Conservation (phyloP, 2,888 invertebrate genomes). For the Phaonia tiefii region DNA sequence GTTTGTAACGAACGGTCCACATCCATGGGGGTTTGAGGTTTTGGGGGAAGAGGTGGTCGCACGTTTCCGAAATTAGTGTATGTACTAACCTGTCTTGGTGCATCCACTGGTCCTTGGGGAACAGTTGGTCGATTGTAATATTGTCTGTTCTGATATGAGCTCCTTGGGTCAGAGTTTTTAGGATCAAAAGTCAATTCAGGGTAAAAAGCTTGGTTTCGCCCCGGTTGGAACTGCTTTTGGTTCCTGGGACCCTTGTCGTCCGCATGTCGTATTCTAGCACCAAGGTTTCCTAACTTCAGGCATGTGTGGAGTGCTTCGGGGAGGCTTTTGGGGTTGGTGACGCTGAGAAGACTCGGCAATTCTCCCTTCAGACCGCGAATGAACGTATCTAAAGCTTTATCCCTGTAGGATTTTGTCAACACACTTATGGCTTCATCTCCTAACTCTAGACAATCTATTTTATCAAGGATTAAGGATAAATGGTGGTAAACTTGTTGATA, state of each 20-base stretch:
- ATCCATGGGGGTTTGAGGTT: slow-evolving; percentile 21
- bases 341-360: slow-evolving; percentile 35
- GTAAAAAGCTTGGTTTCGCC: no score
- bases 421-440: background rate
- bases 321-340: slow-evolving; percentile 41
- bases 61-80: no score
- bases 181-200: no score
- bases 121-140: background rate
- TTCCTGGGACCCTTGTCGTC: background rate
- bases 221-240: no score
- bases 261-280: slow-evolving; percentile 38
- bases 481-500: no score
- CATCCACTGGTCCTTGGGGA: background rate
- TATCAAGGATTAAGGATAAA: slow-evolving; percentile 18
- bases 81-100: no score
- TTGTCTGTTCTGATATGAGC: background rate
- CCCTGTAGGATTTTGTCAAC: slow-evolving; percentile 56
- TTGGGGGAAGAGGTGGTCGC: no score
- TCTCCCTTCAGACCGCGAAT: slow-evolving; percentile 28
- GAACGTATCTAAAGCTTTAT: slow-evolving; percentile 49
- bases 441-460: slow-evolving; percentile 29
- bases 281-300: slow-evolving; percentile 59
- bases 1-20: slow-evolving; percentile 43
- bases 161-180: no score
- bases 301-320: slow-evolving; percentile 45